These are phyloP conservation scores for Callyntrura sp. DNA, from an alignment of 2,888 invertebrate genomes.

Conservation along the genomic window DNA sequence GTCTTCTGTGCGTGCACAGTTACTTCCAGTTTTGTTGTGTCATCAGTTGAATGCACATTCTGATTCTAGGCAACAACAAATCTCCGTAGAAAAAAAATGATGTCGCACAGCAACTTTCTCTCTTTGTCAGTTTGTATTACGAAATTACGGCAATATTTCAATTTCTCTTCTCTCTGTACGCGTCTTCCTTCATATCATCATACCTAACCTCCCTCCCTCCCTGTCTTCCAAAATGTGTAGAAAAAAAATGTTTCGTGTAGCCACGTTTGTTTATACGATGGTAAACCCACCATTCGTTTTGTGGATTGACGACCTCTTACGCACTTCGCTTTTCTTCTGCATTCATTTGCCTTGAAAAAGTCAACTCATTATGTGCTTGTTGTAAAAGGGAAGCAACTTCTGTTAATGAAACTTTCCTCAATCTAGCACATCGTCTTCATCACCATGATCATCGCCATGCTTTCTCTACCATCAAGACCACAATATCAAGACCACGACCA, in stretches of 20 bases:
- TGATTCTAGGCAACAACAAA: background rate
- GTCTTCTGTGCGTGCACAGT: background rate
- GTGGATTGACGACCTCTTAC: no score
- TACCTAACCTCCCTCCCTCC: background rate
- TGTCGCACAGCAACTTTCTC: background rate
- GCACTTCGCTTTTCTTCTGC: background rate
- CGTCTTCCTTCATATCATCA: background rate
- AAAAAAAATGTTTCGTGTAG: background rate
- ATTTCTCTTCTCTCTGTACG: slow-evolving; percentile 51
- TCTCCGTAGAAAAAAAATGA: background rate
- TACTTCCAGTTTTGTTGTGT: slow-evolving; percentile 14
- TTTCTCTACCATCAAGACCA: background rate
- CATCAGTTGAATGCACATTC: slow-evolving; percentile 52
- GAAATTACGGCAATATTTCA: slow-evolving; percentile 68
- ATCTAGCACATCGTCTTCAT: slow-evolving; percentile 11
- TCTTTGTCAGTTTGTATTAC: slow-evolving; percentile 38
- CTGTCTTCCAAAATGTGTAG: no score
- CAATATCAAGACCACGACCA: background rate
- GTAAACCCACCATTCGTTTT: no score
- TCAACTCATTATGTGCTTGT: slow-evolving; percentile 26
- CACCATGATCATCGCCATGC: background rate
- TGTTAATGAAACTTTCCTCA: slow-evolving; percentile 8
- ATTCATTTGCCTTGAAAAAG: slow-evolving; percentile 10
- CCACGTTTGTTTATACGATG: background rate
- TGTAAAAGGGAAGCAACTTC: slow-evolving; percentile 19